A percentile compares a stretch with the other conserved stretches of the same genome.
phyloP scores from a whole-genome alignment of 2,797 vertebrate species.

The Ficedula albicollis region DNA sequence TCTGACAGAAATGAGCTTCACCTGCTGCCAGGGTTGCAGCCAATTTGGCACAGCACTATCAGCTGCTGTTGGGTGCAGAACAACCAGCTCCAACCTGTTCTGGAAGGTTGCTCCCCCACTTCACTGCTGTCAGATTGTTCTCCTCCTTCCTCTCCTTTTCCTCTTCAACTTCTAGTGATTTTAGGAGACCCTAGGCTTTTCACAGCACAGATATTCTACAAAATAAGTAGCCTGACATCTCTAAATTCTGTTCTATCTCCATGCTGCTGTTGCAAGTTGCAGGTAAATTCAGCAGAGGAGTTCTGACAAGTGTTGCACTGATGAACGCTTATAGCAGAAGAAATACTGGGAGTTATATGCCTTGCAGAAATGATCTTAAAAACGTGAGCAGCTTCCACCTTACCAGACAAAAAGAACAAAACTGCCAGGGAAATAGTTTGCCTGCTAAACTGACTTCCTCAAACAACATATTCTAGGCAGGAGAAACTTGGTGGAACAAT shows the following conservation, averaged over 20 bases:
- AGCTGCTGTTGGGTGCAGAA: background rate
- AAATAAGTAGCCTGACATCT: background rate
- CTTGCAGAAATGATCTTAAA: background rate
- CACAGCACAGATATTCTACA: background rate
- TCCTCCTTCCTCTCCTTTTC: background rate
- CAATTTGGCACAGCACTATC: background rate
- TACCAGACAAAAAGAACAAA: background rate
- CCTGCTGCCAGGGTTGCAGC: background rate
- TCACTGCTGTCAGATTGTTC: background rate
- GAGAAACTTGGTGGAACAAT: background rate
- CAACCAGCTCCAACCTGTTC: background rate
- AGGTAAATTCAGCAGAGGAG: background rate
- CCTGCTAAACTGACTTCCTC: background rate
- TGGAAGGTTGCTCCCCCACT: background rate
- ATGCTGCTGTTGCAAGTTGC: background rate
- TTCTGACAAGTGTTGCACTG: background rate
- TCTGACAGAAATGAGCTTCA: slow-evolving; percentile 1
- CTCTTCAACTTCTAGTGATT: background rate
- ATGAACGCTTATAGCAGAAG: background rate
- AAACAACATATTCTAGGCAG: background rate
- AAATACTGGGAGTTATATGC: background rate
- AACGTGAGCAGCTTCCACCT: background rate
- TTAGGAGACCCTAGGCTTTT: background rate
- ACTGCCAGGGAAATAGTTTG: background rate
- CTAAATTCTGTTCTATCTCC: background rate